phyloP scores from a whole-genome alignment of 2,888 invertebrate species.

The Ramazzottius varieornatus region DNA sequence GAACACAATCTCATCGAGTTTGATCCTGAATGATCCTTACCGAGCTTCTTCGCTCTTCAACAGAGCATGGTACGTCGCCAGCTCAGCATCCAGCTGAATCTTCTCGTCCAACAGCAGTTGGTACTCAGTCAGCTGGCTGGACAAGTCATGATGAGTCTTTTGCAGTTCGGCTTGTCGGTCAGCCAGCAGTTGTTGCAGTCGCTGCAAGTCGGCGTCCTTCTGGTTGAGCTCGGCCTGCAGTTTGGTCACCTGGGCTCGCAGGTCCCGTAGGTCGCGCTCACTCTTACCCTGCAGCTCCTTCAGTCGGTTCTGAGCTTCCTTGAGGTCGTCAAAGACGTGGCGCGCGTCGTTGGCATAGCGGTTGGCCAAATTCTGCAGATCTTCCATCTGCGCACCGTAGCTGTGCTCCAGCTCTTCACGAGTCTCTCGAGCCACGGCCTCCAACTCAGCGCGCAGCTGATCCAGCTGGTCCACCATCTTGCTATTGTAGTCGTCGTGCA shows the following conservation, averaged over 20 bases:
- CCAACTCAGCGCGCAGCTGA: not conserved
- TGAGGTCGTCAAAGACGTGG: not conserved
- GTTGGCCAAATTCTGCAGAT: not conserved
- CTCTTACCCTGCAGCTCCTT: not conserved
- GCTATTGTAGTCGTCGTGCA: not conserved
- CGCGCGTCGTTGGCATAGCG: not conserved
- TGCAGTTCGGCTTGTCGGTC: not conserved
- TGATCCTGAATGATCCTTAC: not conserved
- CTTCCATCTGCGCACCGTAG: not conserved
- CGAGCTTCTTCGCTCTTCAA: not conserved
- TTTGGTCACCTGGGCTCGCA: not conserved
- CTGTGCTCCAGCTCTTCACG: not conserved
- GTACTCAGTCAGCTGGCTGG: not conserved
- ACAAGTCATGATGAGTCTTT: not conserved
- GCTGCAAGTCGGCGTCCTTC: not conserved
- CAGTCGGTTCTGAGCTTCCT: not conserved
- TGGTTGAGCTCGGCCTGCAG: not conserved
- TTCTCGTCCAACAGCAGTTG: not conserved
- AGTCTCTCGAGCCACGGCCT: not conserved
- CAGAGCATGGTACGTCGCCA: not conserved
- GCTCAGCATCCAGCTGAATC: not conserved
- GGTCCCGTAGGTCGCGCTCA: not conserved
- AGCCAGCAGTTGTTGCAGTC: constrained; percentile 1
- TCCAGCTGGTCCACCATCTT: not conserved
- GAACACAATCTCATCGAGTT: too few relatives aligned